Conservation (phyloP, 2,797 vertebrate species). For the Diglossa cyanea region DNA sequence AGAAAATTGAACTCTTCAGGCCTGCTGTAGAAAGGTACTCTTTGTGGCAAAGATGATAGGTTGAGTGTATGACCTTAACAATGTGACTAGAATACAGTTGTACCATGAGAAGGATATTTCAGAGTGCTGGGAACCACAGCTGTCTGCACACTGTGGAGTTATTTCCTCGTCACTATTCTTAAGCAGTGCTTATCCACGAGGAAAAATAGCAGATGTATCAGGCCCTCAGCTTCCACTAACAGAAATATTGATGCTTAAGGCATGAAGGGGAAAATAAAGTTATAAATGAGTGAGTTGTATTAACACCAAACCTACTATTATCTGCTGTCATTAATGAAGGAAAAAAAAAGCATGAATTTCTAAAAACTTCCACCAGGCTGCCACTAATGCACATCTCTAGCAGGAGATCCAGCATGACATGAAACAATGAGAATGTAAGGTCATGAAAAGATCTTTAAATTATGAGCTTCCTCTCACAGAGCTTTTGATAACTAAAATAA, state of each 20-base stretch:
- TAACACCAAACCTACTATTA: not conserved
- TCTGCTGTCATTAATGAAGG: not conserved
- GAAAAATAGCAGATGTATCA: conserved; percentile 83
- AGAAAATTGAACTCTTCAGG: not conserved
- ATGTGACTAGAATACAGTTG: not conserved
- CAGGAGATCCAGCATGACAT: not conserved
- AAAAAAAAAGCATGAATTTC: not conserved
- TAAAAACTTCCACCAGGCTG: not conserved
- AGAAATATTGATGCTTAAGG: conserved; percentile 80
- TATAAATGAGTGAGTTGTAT: not conserved
- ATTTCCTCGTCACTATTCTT: not conserved
- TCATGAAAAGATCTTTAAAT: not conserved
- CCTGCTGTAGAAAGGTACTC: not conserved
- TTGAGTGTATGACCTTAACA: not conserved
- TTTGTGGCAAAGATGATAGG: not conserved
- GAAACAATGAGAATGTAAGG: not conserved
- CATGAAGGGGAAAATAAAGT: conserved; percentile 46
- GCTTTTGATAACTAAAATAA: not conserved
- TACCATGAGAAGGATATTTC: not conserved
- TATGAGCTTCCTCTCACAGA: not conserved
- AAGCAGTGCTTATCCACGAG: conserved; percentile 74
- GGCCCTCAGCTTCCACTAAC: conserved; percentile 82
- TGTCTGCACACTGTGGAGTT: not conserved
- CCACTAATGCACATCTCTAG: not conserved
- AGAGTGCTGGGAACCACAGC: not conserved